phyloP scores from a whole-genome alignment of 2,797 vertebrate genomes.

The Eulemur rubriventer region DNA sequence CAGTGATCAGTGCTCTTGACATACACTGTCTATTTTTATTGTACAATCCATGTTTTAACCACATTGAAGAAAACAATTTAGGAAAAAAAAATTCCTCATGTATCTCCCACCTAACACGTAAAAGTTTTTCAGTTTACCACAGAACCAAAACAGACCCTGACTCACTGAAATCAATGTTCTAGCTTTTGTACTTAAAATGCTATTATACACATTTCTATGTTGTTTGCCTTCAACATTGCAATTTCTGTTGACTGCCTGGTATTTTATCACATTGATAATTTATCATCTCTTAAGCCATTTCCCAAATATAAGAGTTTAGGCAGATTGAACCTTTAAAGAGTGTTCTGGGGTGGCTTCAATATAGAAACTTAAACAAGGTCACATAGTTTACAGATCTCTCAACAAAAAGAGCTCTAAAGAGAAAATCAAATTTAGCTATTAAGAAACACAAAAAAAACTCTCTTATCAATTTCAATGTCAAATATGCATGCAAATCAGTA shows the following conservation, averaged over 20 bases:
- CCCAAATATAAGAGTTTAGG: not conserved
- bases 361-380: not conserved
- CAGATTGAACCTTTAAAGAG: not conserved
- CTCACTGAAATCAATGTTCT: not conserved
- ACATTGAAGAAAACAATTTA: not conserved
- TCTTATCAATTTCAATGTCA: not conserved
- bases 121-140: not conserved
- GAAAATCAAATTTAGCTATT: not conserved
- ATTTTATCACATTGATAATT: not conserved
- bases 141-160: not conserved
- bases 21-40: not conserved
- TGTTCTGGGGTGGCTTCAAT: not conserved
- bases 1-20: not conserved
- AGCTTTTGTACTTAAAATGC: not conserved
- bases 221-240: not conserved
- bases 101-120: not conserved
- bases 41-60: not conserved
- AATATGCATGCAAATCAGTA: not conserved
- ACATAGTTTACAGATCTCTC: not conserved
- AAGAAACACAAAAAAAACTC: not conserved
- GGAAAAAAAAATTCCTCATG: not conserved
- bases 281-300: not conserved
- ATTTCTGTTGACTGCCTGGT: not conserved
- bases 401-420: not conserved
- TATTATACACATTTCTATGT: not conserved